phyloP scores from a whole-genome alignment of 2,797 vertebrate genomes.

The Lophius americanus region DNA sequence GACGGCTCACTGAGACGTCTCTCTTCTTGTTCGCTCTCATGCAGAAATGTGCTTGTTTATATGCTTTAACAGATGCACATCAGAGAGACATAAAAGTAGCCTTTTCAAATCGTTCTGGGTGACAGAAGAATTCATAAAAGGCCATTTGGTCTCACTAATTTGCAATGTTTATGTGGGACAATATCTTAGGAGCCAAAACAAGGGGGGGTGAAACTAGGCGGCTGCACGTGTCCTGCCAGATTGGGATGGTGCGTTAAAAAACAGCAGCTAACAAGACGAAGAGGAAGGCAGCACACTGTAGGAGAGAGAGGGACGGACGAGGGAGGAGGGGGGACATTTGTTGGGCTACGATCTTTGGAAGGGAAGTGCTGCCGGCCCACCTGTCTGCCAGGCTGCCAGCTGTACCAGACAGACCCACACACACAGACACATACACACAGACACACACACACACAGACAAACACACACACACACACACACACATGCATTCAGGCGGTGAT shows the following conservation, averaged over 20 bases:
- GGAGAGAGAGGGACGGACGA: constrained; percentile 26
- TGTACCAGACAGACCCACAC: constrained; percentile 45
- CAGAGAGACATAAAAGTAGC: constrained; percentile 63
- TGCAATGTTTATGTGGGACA: constrained; percentile 74
- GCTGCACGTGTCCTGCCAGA: constrained; percentile 77
- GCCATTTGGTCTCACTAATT: constrained; percentile 75
- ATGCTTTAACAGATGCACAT: constrained; percentile 71
- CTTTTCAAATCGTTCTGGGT: constrained; percentile 55
- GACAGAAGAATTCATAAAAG: constrained; percentile 78
- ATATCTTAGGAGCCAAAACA: constrained; percentile 66
- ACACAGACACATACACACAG: constrained; percentile 11
- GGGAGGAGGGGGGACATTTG: constrained; percentile 70
- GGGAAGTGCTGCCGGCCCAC: constrained; percentile 74
- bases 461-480: constrained; percentile 19
- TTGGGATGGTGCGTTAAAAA: constrained; percentile 54
- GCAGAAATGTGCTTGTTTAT: constrained; percentile 63
- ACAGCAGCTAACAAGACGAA: constrained; percentile 71
- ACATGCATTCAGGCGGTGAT: no score
- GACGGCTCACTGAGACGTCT: background rate
- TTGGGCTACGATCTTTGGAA: constrained; percentile 74
- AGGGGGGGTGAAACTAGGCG: constrained; percentile 26
- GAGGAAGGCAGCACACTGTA: constrained; percentile 33
- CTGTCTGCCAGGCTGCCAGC: constrained; percentile 78
- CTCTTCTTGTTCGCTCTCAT: background rate
- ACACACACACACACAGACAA: constrained; percentile 27